phyloP scores from a whole-genome alignment of 2,888 invertebrate species.

The Dynastes tityus region DNA sequence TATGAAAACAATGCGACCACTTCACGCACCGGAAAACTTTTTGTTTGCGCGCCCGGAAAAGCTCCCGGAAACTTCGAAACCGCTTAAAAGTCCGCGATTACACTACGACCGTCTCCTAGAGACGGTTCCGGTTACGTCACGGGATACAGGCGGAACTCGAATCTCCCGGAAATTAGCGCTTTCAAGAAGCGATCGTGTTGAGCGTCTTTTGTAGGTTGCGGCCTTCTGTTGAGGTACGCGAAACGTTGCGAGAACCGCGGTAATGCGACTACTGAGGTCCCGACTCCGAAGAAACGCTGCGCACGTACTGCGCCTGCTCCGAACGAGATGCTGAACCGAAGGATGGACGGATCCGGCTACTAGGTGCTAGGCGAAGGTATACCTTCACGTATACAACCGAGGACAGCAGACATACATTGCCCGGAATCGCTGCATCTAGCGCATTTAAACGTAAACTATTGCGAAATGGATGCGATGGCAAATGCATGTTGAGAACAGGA shows the following conservation, averaged over 20 bases:
- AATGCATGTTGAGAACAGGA: constrained; percentile 6
- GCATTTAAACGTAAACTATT: constrained; percentile 15
- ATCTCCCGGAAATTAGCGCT: not conserved
- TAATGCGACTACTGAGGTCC: constrained; percentile 35
- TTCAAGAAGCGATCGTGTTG: not conserved
- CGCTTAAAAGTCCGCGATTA: not conserved
- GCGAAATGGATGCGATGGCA: constrained; percentile 19
- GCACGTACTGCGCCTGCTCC: constrained; percentile 28
- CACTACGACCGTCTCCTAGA: not conserved
- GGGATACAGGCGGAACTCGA: not conserved
- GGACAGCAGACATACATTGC: not conserved
- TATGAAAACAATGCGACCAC: constrained; percentile 11
- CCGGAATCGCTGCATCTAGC: not conserved
- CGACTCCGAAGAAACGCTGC: constrained; percentile 15
- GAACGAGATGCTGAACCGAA: not conserved
- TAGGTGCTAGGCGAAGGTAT: constrained; percentile 11
- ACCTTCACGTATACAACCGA: not conserved
- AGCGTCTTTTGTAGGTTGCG: constrained; percentile 5
- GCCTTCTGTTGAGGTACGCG: not conserved
- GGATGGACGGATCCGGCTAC: constrained; percentile 26
- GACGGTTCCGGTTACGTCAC: not conserved
- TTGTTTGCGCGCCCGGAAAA: not conserved
- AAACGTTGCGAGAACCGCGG: constrained; percentile 35
- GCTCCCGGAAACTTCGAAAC: not conserved
- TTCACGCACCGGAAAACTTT: constrained; percentile 6